Evolutionary conservation across 2,888 invertebrate species (phyloP).

Genomic region (Harpalus rufipes): DNA sequence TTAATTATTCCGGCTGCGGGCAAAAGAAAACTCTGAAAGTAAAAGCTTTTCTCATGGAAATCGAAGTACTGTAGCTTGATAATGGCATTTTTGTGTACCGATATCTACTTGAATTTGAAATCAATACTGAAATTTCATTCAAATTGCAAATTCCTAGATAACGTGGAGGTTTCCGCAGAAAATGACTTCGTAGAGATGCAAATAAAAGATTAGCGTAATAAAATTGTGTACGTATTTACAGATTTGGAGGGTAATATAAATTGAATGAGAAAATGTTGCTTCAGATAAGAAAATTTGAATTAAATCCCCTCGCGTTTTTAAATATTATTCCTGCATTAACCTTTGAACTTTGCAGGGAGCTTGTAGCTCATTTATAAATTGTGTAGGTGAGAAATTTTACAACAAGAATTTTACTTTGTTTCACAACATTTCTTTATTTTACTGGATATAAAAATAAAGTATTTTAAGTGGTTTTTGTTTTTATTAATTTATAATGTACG

Average conservation of each 20-base stretch:
- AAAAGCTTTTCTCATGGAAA: conserved; percentile 34
- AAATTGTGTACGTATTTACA: conserved; percentile 1
- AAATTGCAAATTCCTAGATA: conserved; percentile 34
- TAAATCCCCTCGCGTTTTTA: neutral
- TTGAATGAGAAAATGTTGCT: neutral
- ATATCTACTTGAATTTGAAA: conserved; percentile 49
- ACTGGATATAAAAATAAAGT: too few relatives aligned
- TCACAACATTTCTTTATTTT: too few relatives aligned
- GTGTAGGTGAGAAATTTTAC: too few relatives aligned
- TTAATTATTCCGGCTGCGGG: conserved; percentile 34
- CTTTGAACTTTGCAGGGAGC: neutral
- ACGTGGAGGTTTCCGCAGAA: neutral
- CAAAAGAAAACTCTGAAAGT: conserved; percentile 8
- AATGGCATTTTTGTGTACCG: conserved; percentile 51
- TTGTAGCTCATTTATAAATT: neutral
- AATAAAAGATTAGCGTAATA: conserved; percentile 11
- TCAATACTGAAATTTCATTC: conserved; percentile 37
- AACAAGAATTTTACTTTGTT: too few relatives aligned
- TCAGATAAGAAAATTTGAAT: neutral
- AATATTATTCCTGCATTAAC: conserved; percentile 38
- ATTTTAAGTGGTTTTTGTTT: too few relatives aligned
- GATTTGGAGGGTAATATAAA: conserved; percentile 1
- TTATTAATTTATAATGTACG: too few relatives aligned
- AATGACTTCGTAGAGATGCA: neutral
- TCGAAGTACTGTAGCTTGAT: conserved; percentile 26